Conservation (phyloP, 2,113 vertebrate genomes). For the Notarius lentiginosus region DNA sequence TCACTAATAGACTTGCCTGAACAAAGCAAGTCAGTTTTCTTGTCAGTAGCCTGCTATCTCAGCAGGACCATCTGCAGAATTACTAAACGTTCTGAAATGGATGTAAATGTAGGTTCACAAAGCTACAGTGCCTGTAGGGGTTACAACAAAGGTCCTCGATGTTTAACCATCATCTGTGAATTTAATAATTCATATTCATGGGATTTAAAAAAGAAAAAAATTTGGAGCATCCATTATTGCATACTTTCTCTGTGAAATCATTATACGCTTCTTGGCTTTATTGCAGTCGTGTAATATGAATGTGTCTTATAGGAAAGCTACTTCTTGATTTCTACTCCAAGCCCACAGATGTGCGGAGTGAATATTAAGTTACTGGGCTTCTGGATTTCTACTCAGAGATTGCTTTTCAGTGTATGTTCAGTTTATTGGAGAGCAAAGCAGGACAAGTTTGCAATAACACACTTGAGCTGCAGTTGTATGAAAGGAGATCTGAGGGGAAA, state of each 20-base stretch:
- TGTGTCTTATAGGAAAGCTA: not conserved
- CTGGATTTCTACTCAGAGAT: constrained; percentile 28
- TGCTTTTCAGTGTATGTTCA: constrained; percentile 13
- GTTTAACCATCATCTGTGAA: constrained; percentile 17
- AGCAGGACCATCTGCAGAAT: not conserved
- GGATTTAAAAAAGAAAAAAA: not conserved
- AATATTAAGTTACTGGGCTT: constrained; percentile 14
- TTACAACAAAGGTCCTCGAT: not conserved
- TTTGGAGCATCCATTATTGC: not conserved
- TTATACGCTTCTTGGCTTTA: not conserved
- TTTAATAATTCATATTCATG: constrained; percentile 21
- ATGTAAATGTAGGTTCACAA: not conserved
- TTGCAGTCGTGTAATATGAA: not conserved
- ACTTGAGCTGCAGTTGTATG: constrained; percentile 24
- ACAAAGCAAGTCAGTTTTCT: not conserved
- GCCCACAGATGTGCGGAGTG: constrained; percentile 9
- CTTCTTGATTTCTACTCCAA: constrained; percentile 12
- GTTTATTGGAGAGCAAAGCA: not conserved
- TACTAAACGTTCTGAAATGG: not conserved
- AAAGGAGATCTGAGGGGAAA: constrained; percentile 13
- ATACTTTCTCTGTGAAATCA: constrained; percentile 8
- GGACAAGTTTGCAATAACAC: not conserved
- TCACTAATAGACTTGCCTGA: not conserved
- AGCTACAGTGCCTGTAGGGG: constrained; percentile 7
- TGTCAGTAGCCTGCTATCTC: not conserved